Percentiles rank a stretch among this genome's conserved stretches.
Evolutionary conservation across 2,888 invertebrate species (phyloP).

Genomic region (Buathra laborator): DNA sequence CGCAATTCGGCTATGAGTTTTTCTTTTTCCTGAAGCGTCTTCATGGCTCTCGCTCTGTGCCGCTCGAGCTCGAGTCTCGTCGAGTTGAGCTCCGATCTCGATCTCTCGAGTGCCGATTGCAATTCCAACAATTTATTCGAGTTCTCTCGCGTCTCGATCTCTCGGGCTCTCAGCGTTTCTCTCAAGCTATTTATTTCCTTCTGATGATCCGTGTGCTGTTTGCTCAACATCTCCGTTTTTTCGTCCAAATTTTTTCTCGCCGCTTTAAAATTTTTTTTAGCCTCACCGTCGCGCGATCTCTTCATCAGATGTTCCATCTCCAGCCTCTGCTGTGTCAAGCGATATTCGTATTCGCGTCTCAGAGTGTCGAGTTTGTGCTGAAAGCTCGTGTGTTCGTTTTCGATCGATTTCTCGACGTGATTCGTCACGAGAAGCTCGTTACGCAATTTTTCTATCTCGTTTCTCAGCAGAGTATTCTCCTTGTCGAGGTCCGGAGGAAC

Average conservation of each 20-base stretch:
- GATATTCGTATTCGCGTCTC: conserved; percentile 69
- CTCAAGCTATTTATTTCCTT: conserved; percentile 82
- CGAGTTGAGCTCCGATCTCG: conserved; percentile 78
- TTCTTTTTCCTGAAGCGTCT: conserved; percentile 92
- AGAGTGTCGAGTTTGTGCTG: conserved; percentile 64
- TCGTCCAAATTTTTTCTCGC: conserved; percentile 84
- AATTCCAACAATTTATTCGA: conserved; percentile 84
- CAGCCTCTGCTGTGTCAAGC: conserved; percentile 66
- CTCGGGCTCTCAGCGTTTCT: conserved; percentile 86
- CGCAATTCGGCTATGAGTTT: conserved; percentile 89
- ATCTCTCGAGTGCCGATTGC: conserved; percentile 81
- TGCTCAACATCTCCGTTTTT: conserved; percentile 83
- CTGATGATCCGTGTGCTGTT: conserved; percentile 85
- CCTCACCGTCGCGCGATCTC: conserved; percentile 63
- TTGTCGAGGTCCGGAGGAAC: conserved; percentile 49
- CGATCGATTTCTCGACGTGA: conserved; percentile 84
- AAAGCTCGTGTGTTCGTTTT: conserved; percentile 63
- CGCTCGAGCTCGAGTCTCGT: conserved; percentile 89
- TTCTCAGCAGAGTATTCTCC: conserved; percentile 82
- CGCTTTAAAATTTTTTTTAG: conserved; percentile 74
- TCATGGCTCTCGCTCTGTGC: conserved; percentile 92
- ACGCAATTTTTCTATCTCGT: conserved; percentile 86
- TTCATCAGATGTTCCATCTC: conserved; percentile 69
- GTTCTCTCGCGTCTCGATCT: conserved; percentile 85
- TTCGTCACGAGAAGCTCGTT: conserved; percentile 86